Base-by-base conservation (phyloP, 1,140 invertebrate genomes). In the Procambarus virginalis region DNA sequence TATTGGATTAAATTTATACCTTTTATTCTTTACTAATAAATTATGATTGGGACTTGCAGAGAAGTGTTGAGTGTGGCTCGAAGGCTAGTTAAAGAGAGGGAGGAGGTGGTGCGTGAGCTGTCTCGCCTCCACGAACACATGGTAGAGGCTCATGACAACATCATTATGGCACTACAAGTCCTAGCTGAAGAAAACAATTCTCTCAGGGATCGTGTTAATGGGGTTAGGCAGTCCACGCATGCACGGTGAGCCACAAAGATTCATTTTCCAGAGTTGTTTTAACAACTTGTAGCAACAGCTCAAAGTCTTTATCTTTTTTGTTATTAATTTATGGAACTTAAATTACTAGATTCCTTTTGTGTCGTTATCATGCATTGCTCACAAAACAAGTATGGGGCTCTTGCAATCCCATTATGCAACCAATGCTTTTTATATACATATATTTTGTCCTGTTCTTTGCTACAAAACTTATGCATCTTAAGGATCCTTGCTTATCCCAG, bases 1-100 rank as follows among this genome's bases (percentile, higher is more conserved):
- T 34, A 34, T 34, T 34, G 34, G 34, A 34, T 34, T 34, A 34
- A 55, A 55, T 55, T 55, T 55, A 55, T 12, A 55, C 51, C 6
- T 55, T 8, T 8, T 5, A 55, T 5, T 55, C 8, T 55, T 55
- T 55, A 55, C 51, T 55, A 55, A 9, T 9, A 55, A 55, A 55
- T 55, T 55, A 55, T 9, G 51, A 55, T 55, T 8, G 8, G 51
- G 68, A 73, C 17, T 49, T 45, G 14, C 88, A 93, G 93, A 91
- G 93, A 93, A 75, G 93, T 93, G 51, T 82, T 93, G 70, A 91
- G 86, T n/a, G 92, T 93, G 64, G 93, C 91, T 1, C 92, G 93
- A 17, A 89, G 92, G 89, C 86, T 93, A 46, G 85, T 93, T 9
- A 93, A 93, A 76, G 93, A 93, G 80, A 85, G 93, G n/a, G 93